phyloP scores from a whole-genome alignment of 2,888 invertebrate genomes.

The Colletes collaris region DNA sequence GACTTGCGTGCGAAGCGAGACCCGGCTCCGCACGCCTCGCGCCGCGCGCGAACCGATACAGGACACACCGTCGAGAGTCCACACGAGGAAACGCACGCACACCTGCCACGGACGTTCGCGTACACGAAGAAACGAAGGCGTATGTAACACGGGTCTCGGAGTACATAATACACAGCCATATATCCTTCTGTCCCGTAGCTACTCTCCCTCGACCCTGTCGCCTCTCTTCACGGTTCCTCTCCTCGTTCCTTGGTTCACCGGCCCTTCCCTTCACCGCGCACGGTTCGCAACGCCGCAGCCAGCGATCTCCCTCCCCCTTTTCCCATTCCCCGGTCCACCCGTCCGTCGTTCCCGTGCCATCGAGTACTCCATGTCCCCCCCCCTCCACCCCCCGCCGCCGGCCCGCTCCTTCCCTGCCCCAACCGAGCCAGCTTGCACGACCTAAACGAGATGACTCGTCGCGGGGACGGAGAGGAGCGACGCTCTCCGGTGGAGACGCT shows the following conservation, averaged over 20 bases:
- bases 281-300: slow-evolving; percentile 27
- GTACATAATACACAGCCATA: slow-evolving; percentile 72
- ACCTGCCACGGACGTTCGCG: slow-evolving; percentile 18
- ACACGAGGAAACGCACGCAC: slow-evolving; percentile 34
- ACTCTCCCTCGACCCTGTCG: slow-evolving; percentile 71
- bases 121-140: slow-evolving; percentile 57
- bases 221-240: slow-evolving; percentile 57
- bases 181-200: slow-evolving; percentile 69
- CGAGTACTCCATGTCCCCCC: slow-evolving; percentile 40
- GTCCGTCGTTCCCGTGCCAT: slow-evolving; percentile 32
- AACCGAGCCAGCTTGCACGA: slow-evolving; percentile 49
- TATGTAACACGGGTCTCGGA: slow-evolving; percentile 63
- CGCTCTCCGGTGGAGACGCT: slow-evolving; percentile 35
- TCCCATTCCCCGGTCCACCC: slow-evolving; percentile 18
- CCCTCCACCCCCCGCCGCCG: slow-evolving; percentile 17
- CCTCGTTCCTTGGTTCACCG: slow-evolving; percentile 49
- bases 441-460: slow-evolving; percentile 72
- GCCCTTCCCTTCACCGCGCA: slow-evolving; percentile 42
- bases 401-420: slow-evolving; percentile 1
- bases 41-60: slow-evolving; percentile 3
- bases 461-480: slow-evolving; percentile 61
- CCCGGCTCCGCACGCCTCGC: slow-evolving; percentile 20
- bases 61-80: slow-evolving; percentile 6
- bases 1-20: slow-evolving; percentile 64
- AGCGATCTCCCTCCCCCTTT: slow-evolving; percentile 26